A percentile compares a stretch with the other conserved stretches of the same genome.
phyloP scores from a whole-genome alignment of 2,888 invertebrate genomes.

The Aleiodes alternator region DNA sequence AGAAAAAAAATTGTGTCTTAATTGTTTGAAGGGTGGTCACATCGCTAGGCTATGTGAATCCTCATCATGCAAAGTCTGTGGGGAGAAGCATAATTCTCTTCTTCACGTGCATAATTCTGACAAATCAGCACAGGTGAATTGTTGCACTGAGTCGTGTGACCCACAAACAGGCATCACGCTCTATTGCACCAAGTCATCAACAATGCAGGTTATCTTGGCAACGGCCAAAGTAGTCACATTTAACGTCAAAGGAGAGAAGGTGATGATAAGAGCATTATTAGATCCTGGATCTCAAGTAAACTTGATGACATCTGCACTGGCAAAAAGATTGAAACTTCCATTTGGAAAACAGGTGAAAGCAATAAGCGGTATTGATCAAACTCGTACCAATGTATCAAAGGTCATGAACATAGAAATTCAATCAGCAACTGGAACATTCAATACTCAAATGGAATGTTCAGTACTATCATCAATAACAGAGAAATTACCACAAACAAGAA shows the following conservation, averaged over 20 bases:
- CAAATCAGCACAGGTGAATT: no score
- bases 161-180: no score
- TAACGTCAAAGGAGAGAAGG: conserved; percentile 29
- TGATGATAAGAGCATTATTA: conserved; percentile 46
- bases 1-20: no score
- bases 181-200: no score
- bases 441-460: conserved; percentile 35
- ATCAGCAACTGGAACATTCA: conserved; percentile 24
- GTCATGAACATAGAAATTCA: neutral
- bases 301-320: conserved; percentile 45
- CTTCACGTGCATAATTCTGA: no score
- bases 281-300: conserved; percentile 51
- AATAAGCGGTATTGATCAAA: conserved; percentile 42
- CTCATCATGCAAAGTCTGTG: no score
- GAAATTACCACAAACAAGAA: conserved; percentile 34
- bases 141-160: no score
- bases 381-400: neutral
- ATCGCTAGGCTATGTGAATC: no score
- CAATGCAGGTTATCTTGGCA: conserved; percentile 35
- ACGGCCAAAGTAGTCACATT: conserved; percentile 31
- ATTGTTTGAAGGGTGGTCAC: no score
- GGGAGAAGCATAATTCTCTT: no score
- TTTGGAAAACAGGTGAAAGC: conserved; percentile 32
- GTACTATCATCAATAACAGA: conserved; percentile 41
- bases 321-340: conserved; percentile 36